Evolutionary conservation across 2,888 invertebrate species (phyloP).

Genomic region (Phorcus lineatus): DNA sequence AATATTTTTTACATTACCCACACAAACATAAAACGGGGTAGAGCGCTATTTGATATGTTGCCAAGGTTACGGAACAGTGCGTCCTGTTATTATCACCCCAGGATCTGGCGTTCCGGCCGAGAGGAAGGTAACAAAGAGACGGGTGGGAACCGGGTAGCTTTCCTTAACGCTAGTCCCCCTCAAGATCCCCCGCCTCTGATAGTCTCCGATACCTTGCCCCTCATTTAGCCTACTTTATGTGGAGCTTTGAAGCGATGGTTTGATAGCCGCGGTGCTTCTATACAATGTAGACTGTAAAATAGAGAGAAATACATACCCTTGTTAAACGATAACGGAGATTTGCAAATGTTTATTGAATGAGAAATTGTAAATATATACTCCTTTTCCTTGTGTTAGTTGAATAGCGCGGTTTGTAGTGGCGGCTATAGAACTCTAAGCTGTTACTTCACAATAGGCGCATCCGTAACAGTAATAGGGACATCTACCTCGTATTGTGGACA

Average conservation of each 20-base stretch:
- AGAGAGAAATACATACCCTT: background rate
- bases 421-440: no score
- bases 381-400: background rate
- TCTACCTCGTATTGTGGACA: no score
- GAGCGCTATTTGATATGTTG: slow-evolving; percentile 17
- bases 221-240: background rate
- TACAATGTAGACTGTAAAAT: slow-evolving; percentile 3
- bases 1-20: slow-evolving; percentile 15
- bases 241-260: background rate
- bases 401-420: no score
- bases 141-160: slow-evolving; percentile 14
- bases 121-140: background rate
- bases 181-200: background rate
- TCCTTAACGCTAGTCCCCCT: background rate
- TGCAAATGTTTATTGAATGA: slow-evolving; percentile 11
- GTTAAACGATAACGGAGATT: slow-evolving; percentile 19
- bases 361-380: slow-evolving; percentile 14
- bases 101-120: background rate
- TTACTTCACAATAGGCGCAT: no score
- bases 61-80: background rate
- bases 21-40: background rate
- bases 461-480: no score
- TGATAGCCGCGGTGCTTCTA: background rate
- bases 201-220: background rate
- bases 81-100: background rate